Evolutionary conservation across 1,140 invertebrate species (phyloP).

Genomic region (Pseudomyrmex cubaensis): DNA sequence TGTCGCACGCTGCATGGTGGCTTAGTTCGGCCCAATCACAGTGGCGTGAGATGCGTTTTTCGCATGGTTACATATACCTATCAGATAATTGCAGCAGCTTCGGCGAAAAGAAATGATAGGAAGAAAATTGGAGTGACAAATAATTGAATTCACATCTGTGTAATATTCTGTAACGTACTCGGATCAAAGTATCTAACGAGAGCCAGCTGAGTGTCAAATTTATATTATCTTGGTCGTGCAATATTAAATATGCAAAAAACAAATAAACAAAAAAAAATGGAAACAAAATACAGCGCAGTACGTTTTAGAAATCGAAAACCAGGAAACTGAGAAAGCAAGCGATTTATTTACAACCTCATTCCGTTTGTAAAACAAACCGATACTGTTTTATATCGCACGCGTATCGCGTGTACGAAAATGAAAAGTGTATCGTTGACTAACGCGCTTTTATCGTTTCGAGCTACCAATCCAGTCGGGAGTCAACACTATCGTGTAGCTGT

Average conservation of each 20-base stretch:
- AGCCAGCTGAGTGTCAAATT: neutral
- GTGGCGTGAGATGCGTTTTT: neutral
- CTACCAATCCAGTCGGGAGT: conserved; percentile 63
- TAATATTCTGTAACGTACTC: neutral
- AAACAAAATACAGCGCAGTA: conserved; percentile 27
- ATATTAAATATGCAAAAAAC: neutral
- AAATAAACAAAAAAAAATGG: neutral
- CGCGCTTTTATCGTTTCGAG: conserved; percentile 66
- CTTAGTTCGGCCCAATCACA: neutral
- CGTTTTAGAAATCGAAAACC: conserved; percentile 30
- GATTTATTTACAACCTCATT: conserved; percentile 15
- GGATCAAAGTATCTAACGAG: neutral
- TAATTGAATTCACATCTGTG: neutral
- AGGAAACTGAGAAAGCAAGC: conserved; percentile 21
- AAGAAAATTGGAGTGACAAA: neutral
- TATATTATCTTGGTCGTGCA: neutral
- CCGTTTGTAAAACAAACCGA: conserved; percentile 56
- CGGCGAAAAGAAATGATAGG: neutral
- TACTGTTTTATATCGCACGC: conserved; percentile 62
- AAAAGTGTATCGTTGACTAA: conserved; percentile 74
- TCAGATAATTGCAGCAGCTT: neutral
- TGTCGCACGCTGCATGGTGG: conserved; percentile 27
- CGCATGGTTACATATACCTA: neutral
- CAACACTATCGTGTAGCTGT: conserved; percentile 35
- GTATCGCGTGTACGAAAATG: conserved; percentile 44